Evolutionary conservation across 2,113 vertebrate species (phyloP), one percentile per base, ranked within the genome.

Genomic region (Gallinago paraguaiae): DNA sequence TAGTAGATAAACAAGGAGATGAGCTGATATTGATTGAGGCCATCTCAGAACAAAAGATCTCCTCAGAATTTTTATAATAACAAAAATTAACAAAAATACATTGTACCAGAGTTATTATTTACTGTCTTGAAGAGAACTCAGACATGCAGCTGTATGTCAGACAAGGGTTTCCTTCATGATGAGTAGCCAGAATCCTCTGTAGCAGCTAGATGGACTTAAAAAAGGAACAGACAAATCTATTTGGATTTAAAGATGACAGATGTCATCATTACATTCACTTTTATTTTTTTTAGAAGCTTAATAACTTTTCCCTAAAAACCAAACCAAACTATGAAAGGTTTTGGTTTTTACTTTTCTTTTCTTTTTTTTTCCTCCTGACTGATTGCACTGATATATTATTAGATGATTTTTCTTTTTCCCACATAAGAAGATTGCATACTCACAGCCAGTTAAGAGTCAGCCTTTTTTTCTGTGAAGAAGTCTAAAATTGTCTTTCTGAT

Each of bases 321-420:
- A 20, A 17, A 45, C 57, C 18, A 33, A 22, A 33, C 5, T 3
- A 1, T 46, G 24, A 18, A 82, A 59, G 15, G 19, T 37, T 37
- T 13, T 20, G 19, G 0, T 19, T 46, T 46, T 46, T 46, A 6
- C 19, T 48, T 24, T 3, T 4, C 0, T 35, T 7, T 41, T 39
- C 11, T 37, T 51, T 11, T 39, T 37, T 51, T 46, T 77, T 67
- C 33, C 33, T 53, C 6, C 30, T 76, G 18, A 37, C 8, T 69
- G 17, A 2, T 2, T 57, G 1, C 1, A 2, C 7, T 68, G 9
- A 54, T 86, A 3, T 64, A 41, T n/a, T 5, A 14, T 9, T 48
- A 19, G 57, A 20, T 1, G 1, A 24, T 48, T 6, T 46, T 46
- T 53, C 50, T 84, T 76, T 65, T 76, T 33, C 13, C 25, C 4